Conservation (phyloP, 2,113 vertebrate genomes). For the Thalassoma bifasciatum region DNA sequence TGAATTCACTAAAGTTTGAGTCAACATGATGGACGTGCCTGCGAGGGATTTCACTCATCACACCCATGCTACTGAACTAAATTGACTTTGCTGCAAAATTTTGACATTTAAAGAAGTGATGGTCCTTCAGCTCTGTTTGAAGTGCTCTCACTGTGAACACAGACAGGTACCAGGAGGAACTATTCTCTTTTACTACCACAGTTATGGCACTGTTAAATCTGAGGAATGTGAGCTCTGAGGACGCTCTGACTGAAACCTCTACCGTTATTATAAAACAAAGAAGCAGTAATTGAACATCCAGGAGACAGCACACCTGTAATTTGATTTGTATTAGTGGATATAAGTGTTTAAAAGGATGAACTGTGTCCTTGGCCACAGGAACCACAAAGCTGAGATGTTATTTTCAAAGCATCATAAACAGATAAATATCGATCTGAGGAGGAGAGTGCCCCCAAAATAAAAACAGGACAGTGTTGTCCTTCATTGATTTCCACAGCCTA, state of each 20-base stretch:
- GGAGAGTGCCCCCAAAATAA: constrained; percentile 44
- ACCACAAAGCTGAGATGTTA: constrained; percentile 38
- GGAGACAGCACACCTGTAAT: constrained; percentile 30
- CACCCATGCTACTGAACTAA: not conserved
- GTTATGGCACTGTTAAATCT: not conserved
- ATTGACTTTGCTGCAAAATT: not conserved
- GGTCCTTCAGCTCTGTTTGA: not conserved
- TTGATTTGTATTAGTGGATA: constrained; percentile 46
- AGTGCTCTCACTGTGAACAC: not conserved
- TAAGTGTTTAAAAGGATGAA: constrained; percentile 40
- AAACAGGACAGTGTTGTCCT: constrained; percentile 52
- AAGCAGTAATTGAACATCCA: constrained; percentile 8
- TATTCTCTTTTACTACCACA: not conserved
- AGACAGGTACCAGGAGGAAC: not conserved
- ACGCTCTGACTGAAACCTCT: not conserved
- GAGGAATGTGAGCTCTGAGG: not conserved
- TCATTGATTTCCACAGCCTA: constrained; percentile 47
- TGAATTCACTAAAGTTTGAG: not conserved
- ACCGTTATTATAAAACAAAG: not conserved
- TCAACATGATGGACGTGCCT: not conserved
- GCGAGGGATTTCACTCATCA: not conserved
- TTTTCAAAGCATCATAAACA: constrained; percentile 70
- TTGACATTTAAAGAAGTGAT: not conserved
- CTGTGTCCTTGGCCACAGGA: constrained; percentile 54
- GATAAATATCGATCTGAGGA: constrained; percentile 67